Evolutionary conservation across 2,113 vertebrate species (phyloP).

Genomic region (Accipiter cooperii): DNA sequence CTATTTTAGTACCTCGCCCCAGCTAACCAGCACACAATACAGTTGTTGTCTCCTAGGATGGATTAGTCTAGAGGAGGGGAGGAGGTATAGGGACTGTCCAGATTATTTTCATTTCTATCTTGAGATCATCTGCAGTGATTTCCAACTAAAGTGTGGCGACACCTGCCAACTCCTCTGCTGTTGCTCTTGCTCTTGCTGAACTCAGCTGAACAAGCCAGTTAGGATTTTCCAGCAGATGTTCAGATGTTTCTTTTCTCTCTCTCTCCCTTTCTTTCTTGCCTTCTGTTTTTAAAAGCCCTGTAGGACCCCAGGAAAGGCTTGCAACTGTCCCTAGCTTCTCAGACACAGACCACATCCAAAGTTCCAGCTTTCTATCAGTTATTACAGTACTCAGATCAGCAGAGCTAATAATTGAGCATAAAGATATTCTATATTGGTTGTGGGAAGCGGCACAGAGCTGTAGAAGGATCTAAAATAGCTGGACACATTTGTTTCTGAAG

Average conservation of each 20-base stretch:
- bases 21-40: background rate
- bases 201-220: slow-evolving; percentile 67
- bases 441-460: background rate
- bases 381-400: background rate
- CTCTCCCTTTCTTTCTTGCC: background rate
- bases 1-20: background rate
- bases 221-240: slow-evolving; percentile 66
- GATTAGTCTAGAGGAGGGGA: background rate
- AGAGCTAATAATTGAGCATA: background rate
- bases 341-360: background rate
- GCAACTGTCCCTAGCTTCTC: background rate
- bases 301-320: background rate
- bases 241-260: slow-evolving; percentile 42
- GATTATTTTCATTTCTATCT: slow-evolving; percentile 64
- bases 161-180: slow-evolving; percentile 65
- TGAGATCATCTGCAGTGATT: slow-evolving; percentile 46
- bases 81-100: background rate
- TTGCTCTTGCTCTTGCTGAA: slow-evolving; percentile 65
- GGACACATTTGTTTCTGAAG: background rate
- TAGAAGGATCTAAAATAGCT: background rate
- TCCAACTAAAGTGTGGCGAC: slow-evolving; percentile 45
- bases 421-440: background rate
- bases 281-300: slow-evolving; percentile 33
- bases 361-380: background rate
- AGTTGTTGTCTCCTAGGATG: background rate